Percentiles rank a stretch among this genome's conserved stretches.
Evolutionary conservation across 2,797 vertebrate genomes (phyloP).

Genomic region (Gouania willdenowi): DNA sequence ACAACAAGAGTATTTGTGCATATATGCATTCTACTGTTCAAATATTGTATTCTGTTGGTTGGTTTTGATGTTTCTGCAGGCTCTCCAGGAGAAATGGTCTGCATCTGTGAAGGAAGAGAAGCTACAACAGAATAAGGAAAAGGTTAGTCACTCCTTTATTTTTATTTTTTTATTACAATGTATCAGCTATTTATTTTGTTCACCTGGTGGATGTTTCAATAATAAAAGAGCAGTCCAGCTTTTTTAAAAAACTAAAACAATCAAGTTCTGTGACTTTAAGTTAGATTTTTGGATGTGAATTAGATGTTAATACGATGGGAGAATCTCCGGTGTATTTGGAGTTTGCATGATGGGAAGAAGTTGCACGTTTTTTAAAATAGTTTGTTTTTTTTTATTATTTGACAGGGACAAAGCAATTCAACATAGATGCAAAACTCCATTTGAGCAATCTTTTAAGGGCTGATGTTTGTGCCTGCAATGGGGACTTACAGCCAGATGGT

Average conservation of each 20-base stretch:
- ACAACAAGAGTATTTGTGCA: neutral
- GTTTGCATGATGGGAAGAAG: no score
- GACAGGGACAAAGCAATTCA: conserved; percentile 9
- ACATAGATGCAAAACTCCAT: neutral
- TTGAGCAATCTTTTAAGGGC: conserved; percentile 3
- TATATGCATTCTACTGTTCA: conserved; percentile 5
- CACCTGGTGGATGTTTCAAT: conserved; percentile 80
- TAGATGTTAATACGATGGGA: no score
- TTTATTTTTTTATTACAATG: conserved; percentile 9
- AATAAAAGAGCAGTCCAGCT: conserved; percentile 88
- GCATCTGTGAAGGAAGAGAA: conserved; percentile 85
- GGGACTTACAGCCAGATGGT: conserved; percentile 49
- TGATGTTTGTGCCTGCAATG: conserved; percentile 27
- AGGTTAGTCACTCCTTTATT: conserved; percentile 72
- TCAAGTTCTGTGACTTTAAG: no score
- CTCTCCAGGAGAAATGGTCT: conserved; percentile 77
- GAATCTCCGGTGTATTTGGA: no score
- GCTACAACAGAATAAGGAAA: conserved; percentile 88
- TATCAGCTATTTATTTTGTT: neutral
- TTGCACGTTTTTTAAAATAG: no score
- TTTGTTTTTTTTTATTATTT: no score
- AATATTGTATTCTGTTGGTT: neutral
- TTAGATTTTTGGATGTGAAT: conserved; percentile 10
- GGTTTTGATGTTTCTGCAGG: conserved; percentile 67
- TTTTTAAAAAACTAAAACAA: no score